Conservation (phyloP, 2,797 vertebrate genomes). For the Zenarchopterus dispar region DNA sequence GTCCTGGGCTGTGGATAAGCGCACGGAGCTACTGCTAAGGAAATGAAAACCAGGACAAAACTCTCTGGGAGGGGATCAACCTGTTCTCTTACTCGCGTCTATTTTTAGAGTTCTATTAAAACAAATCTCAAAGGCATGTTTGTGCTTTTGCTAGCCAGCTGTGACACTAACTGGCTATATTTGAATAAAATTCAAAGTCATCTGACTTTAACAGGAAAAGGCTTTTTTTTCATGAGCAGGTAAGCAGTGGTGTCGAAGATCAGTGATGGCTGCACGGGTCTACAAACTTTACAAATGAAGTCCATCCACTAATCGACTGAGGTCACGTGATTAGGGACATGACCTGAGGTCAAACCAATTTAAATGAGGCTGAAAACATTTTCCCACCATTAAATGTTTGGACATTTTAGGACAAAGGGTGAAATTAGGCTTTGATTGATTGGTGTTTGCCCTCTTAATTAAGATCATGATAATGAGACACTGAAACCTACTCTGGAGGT, state of each 20-base stretch:
- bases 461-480: too few relatives aligned
- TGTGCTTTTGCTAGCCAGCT: conserved; percentile 13
- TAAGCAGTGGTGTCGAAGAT: conserved; percentile 1
- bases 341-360: conserved; percentile 53
- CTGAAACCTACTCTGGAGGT: background rate
- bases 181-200: conserved; percentile 8
- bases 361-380: background rate
- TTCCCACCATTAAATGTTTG: background rate
- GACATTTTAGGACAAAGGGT: conserved; percentile 1
- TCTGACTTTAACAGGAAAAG: conserved; percentile 6
- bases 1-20: conserved; percentile 45
- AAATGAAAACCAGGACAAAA: conserved; percentile 53
- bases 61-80: conserved; percentile 54
- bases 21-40: background rate
- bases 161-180: conserved; percentile 7
- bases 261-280: conserved; percentile 22
- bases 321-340: conserved; percentile 50
- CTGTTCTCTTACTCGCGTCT: conserved; percentile 29
- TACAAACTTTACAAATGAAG: conserved; percentile 38
- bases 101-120: conserved; percentile 44
- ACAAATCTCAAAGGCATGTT: conserved; percentile 24
- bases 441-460: background rate
- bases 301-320: conserved; percentile 24
- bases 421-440: conserved; percentile 33
- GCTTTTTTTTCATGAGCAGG: conserved; percentile 1